Evolutionary conservation across 2,797 vertebrate species (phyloP).

Genomic region (Pogonophryne albipinna): DNA sequence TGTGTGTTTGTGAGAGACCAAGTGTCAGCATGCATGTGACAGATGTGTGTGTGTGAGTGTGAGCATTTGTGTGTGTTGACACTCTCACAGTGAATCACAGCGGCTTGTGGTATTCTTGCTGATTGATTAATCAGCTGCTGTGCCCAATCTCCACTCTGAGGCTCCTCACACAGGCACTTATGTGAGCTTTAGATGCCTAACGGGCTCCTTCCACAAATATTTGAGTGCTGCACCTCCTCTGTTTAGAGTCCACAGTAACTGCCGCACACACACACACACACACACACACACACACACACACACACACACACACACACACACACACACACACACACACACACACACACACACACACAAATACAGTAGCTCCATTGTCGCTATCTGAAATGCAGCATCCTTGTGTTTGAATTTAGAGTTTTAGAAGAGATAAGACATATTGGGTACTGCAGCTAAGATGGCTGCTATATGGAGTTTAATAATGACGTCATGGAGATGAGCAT

Average conservation of each 20-base stretch:
- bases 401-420: background rate
- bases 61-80: conserved; percentile 36
- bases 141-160: conserved; percentile 43
- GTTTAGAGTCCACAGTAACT: conserved; percentile 32
- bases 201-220: conserved; percentile 73
- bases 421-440: background rate
- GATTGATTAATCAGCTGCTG: conserved; percentile 70
- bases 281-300: conserved; percentile 2
- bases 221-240: conserved; percentile 51
- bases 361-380: background rate
- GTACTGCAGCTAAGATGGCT: conserved; percentile 23
- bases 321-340: background rate
- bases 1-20: conserved; percentile 13
- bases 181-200: conserved; percentile 62
- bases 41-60: conserved; percentile 21
- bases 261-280: background rate
- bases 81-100: conserved; percentile 38
- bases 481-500: conserved; percentile 28
- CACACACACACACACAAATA: background rate
- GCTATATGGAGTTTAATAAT: conserved; percentile 12
- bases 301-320: conserved; percentile 5
- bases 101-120: conserved; percentile 36
- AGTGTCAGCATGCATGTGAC: conserved; percentile 48
- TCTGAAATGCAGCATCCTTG: conserved; percentile 4
- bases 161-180: conserved; percentile 45